Percentiles rank a stretch among this genome's conserved stretches.
phyloP scores from a whole-genome alignment of 2,113 vertebrate genomes.

The Erythrocercus mccallii region DNA sequence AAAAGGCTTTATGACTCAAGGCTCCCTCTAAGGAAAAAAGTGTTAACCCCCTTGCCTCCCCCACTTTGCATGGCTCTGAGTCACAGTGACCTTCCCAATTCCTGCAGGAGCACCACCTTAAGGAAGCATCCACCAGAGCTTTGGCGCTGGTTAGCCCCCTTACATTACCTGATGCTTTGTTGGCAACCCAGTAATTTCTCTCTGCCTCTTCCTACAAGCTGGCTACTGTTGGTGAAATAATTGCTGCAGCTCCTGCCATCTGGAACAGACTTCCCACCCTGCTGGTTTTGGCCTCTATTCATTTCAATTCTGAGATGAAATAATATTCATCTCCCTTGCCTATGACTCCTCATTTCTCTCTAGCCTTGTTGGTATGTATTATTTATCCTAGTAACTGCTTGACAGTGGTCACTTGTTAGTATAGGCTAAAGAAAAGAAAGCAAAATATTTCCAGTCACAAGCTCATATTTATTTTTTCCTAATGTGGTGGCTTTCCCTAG shows the following conservation, averaged over 20 bases:
- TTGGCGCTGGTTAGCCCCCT: not conserved
- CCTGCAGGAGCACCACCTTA: not conserved
- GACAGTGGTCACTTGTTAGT: slow-evolving; percentile 38
- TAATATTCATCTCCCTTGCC: slow-evolving; percentile 22
- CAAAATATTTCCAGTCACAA: slow-evolving; percentile 19
- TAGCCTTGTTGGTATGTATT: not conserved
- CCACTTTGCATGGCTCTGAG: not conserved
- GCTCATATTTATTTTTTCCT: not conserved
- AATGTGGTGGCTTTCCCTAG: not conserved
- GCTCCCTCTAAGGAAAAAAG: slow-evolving; percentile 22
- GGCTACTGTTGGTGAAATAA: slow-evolving; percentile 49
- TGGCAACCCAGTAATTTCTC: slow-evolving; percentile 5
- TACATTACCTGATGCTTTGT: slow-evolving; percentile 29
- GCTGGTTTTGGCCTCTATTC: slow-evolving; percentile 52
- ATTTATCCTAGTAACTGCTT: slow-evolving; percentile 36
- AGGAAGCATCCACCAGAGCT: not conserved
- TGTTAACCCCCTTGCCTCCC: not conserved
- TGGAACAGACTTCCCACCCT: slow-evolving; percentile 54
- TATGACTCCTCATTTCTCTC: slow-evolving; percentile 25
- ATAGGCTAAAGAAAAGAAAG: not conserved
- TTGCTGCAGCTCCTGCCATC: slow-evolving; percentile 50
- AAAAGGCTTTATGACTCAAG: slow-evolving; percentile 40
- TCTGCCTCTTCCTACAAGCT: slow-evolving; percentile 16
- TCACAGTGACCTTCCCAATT: slow-evolving; percentile 40
- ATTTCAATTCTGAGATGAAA: slow-evolving; percentile 51